Evolutionary conservation across 2,888 invertebrate genomes (phyloP).

Genomic region (Polymixis lichenea): DNA sequence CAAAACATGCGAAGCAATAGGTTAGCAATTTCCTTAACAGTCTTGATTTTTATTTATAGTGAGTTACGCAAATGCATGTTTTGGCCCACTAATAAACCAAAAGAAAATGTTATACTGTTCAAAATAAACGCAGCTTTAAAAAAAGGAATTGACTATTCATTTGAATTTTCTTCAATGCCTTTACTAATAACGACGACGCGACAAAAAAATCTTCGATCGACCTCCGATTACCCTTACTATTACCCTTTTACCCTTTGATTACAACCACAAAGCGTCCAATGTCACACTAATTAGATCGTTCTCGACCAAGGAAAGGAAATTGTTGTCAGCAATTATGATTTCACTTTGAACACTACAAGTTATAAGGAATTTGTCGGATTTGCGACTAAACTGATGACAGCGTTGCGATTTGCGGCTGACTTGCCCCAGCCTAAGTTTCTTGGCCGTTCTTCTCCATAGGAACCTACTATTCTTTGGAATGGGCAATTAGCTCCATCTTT

Average conservation of each 20-base stretch:
- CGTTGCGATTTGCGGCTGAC: constrained; percentile 9
- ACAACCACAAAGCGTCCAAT: constrained; percentile 35
- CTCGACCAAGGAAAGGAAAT: constrained; percentile 44
- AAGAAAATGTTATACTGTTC: background rate
- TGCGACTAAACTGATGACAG: background rate
- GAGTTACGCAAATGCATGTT: background rate
- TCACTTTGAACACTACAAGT: constrained; percentile 35
- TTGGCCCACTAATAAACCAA: no score
- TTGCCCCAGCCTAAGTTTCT: no score
- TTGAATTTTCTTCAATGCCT: background rate
- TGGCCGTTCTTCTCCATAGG: no score
- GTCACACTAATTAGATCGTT: constrained; percentile 35
- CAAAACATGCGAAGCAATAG: background rate
- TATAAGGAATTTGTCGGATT: constrained; percentile 5
- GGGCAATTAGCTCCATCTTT: no score
- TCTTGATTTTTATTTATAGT: background rate
- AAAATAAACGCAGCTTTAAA: background rate
- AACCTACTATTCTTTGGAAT: no score
- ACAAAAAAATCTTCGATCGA: background rate
- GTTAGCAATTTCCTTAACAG: background rate
- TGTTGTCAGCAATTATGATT: constrained; percentile 43
- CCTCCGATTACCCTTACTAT: background rate
- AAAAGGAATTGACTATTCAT: background rate
- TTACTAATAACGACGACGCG: background rate
- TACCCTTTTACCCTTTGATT: constrained; percentile 38